These are phyloP conservation scores for Lutjanus argentimaculatus DNA, from an alignment of 2,797 vertebrate genomes.

Conservation along the genomic window DNA sequence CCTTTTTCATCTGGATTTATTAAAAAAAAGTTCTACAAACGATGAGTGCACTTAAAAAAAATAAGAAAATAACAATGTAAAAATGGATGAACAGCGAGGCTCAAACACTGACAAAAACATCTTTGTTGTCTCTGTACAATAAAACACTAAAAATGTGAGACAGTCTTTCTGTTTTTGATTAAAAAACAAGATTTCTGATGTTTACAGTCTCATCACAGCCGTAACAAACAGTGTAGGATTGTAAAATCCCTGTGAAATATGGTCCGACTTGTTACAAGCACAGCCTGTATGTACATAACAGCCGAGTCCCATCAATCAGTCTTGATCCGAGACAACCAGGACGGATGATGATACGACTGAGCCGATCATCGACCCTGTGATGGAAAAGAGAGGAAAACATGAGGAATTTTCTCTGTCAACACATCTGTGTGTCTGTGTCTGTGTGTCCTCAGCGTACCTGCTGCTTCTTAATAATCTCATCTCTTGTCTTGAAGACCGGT, in stretches of 20 bases:
- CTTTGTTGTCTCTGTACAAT: neutral
- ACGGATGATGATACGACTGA: neutral
- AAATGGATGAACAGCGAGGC: neutral
- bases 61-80: neutral
- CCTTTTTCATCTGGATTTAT: neutral
- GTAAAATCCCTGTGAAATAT: neutral
- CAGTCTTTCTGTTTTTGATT: neutral
- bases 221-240: neutral
- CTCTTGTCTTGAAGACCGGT: constrained; percentile 92
- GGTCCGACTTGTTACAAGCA: neutral
- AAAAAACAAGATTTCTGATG: neutral
- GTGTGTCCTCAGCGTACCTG: constrained; percentile 65
- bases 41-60: neutral
- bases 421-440: neutral
- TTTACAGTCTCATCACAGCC: neutral
- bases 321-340: neutral
- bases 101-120: neutral
- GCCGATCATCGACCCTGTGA: constrained; percentile 70
- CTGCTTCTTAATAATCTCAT: constrained; percentile 90
- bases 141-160: neutral
- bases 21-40: constrained; percentile 22
- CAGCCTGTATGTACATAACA: neutral
- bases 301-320: neutral
- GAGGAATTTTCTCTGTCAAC: neutral
- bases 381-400: constrained; percentile 13